Base-by-base conservation (phyloP, 2,113 vertebrate species). In the Rhea americana region DNA sequence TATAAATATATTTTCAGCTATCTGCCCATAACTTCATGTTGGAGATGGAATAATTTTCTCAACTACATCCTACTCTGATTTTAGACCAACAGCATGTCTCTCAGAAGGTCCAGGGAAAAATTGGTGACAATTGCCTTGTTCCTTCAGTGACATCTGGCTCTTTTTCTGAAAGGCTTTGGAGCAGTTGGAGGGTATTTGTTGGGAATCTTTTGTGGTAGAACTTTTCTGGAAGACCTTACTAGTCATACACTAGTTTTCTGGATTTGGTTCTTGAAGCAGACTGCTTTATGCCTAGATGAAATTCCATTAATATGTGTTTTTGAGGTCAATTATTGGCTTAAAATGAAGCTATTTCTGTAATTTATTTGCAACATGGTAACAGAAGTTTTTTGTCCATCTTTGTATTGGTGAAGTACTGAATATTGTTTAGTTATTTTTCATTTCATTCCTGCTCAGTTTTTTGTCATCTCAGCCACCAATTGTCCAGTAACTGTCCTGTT, bases 371-470 rank as follows among this genome's bases (percentile, higher is more conserved):
- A 45, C 24, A 18, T 0, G 0, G 12, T 67, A 55, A 45, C 5
- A 55, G n/a, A 74, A 67, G 7, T 71, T 91, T 75, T 22, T 19
- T 91, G 47, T 39, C 14, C 66, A 5, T 58, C 28, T 87, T 39
- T 51, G 16, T 88, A 8, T 56, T 81, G 39, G 5, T 51, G 14
- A 87, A 58, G 28, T 66, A 87, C 32, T 87, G 71, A 79, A 66
- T 85, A 79, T 68, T n/a, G 21, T 90, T 87, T 61, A 51, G 16
- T 41, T 81, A n/a, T 9, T 47, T 93, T 82, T 56, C 2, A 58
- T 93, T 73, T 76, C 62, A 43, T 56, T 62, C 94, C 89, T 93
- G 28, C 15, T 70, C 35, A 74, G 5, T 2, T 89, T 89, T 93
- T 75, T 87, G 45, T 47, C 19, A 61, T 20, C 13, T 79, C 67